These are phyloP conservation scores for Valencia hispanica DNA, from an alignment of 2,797 vertebrate species.

Conservation along the genomic window DNA sequence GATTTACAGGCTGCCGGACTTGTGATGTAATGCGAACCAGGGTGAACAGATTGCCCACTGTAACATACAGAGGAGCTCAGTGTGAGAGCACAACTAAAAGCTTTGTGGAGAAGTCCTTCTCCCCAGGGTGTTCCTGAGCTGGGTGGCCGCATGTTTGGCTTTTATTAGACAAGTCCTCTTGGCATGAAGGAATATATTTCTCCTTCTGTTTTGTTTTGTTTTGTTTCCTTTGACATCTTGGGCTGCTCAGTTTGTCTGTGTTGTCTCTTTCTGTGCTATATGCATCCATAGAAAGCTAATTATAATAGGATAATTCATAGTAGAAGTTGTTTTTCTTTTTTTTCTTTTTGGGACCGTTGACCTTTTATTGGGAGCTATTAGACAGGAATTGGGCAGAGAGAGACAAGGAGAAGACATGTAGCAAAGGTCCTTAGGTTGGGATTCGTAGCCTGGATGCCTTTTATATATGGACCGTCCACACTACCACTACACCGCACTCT, in stretches of 20 bases:
- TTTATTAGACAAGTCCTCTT: constrained; percentile 48
- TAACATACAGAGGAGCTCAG: constrained; percentile 38
- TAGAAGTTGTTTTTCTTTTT: background rate
- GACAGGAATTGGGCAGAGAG: background rate
- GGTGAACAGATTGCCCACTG: constrained; percentile 55
- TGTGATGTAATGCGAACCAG: constrained; percentile 75
- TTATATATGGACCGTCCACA: background rate
- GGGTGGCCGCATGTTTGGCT: constrained; percentile 42
- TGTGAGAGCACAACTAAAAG: constrained; percentile 58
- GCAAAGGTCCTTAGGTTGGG: background rate
- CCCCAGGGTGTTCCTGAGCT: constrained; percentile 43
- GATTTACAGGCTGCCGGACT: constrained; percentile 66
- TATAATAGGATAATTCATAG: background rate
- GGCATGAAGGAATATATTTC: constrained; percentile 6
- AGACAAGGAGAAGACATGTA: background rate
- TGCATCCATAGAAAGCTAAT: background rate
- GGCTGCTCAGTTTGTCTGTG: background rate
- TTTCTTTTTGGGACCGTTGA: background rate
- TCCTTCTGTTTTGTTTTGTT: constrained; percentile 23
- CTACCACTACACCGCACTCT: background rate
- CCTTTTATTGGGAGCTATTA: background rate
- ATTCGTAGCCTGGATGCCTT: background rate
- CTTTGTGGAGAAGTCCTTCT: constrained; percentile 55
- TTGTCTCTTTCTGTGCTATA: background rate
- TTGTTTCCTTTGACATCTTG: constrained; percentile 18